These are phyloP conservation scores for Pachyuromys duprasi DNA, from an alignment of 2,797 vertebrate genomes.

Conservation along the genomic window DNA sequence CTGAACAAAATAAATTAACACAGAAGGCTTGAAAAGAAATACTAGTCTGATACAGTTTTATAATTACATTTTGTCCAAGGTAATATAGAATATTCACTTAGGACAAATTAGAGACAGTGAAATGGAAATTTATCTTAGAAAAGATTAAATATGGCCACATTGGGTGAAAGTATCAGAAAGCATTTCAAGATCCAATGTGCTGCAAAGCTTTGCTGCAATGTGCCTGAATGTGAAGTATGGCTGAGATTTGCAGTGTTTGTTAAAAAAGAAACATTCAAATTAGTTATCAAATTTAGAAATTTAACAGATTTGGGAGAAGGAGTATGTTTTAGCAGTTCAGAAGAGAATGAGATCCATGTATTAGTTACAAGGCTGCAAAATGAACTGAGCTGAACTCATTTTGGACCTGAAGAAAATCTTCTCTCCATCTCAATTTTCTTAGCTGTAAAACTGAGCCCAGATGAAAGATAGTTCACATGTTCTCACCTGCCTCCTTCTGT, in stretches of 20 bases:
- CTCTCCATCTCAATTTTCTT: constrained; percentile 11
- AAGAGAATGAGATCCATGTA: constrained; percentile 72
- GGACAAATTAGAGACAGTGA: constrained; percentile 60
- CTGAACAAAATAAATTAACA: constrained; percentile 77
- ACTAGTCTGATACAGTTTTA: constrained; percentile 58
- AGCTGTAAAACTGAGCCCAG: constrained; percentile 19
- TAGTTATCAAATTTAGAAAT: constrained; percentile 82
- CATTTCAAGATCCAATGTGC: constrained; percentile 57
- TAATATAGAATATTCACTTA: constrained; percentile 60
- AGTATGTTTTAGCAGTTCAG: constrained; percentile 71
- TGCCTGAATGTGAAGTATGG: constrained; percentile 67
- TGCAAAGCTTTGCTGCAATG: constrained; percentile 68
- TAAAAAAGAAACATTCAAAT: constrained; percentile 83
- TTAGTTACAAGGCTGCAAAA: constrained; percentile 70
- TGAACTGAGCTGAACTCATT: constrained; percentile 74
- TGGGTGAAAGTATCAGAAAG: constrained; percentile 52
- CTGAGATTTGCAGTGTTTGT: constrained; percentile 72
- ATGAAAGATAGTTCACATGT: background rate
- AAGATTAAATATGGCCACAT: constrained; percentile 66
- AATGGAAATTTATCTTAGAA: constrained; percentile 65
- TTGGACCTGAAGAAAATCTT: constrained; percentile 69
- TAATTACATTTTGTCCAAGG: constrained; percentile 43
- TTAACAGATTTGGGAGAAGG: constrained; percentile 82
- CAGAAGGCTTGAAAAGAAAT: constrained; percentile 76
- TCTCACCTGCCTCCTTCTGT: background rate